phyloP scores from a whole-genome alignment of 1,140 invertebrate genomes.

The Brachionus rotundiformis region DNA sequence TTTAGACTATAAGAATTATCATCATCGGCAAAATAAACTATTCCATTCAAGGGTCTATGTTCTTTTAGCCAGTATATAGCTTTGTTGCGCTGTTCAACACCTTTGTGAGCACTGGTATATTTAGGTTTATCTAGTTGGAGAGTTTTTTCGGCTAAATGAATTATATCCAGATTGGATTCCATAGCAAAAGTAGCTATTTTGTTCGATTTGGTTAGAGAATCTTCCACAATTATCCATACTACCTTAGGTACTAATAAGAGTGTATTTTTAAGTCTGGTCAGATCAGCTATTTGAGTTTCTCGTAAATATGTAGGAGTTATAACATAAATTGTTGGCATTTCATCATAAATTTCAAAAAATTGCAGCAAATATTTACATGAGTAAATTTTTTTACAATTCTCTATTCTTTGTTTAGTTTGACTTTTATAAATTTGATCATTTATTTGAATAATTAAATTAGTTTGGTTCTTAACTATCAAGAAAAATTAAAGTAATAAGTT shows the following conservation, averaged over 20 bases:
- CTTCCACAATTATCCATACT: slow-evolving; percentile 19
- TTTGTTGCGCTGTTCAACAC: slow-evolving; percentile 88
- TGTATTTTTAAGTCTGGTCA: slow-evolving; percentile 83
- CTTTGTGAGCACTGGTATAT: slow-evolving; percentile 85
- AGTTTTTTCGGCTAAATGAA: slow-evolving; percentile 75
- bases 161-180: slow-evolving; percentile 73
- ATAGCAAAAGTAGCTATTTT: slow-evolving; percentile 91
- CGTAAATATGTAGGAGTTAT: slow-evolving; percentile 86
- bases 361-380: background rate
- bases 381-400: background rate
- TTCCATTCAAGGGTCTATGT: slow-evolving; percentile 69
- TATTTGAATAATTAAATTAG: background rate
- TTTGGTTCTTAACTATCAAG: background rate
- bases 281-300: slow-evolving; percentile 83
- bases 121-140: slow-evolving; percentile 69
- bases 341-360: background rate
- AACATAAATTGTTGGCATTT: slow-evolving; percentile 63
- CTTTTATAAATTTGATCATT: background rate
- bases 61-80: slow-evolving; percentile 82
- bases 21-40: slow-evolving; percentile 97
- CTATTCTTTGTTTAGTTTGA: background rate
- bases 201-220: slow-evolving; percentile 66
- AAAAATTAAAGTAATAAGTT: background rate
- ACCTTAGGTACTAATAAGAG: slow-evolving; percentile 71
- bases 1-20: slow-evolving; percentile 90